Conservation (phyloP, 2,888 invertebrate genomes). For the Blastobasis adustella region DNA sequence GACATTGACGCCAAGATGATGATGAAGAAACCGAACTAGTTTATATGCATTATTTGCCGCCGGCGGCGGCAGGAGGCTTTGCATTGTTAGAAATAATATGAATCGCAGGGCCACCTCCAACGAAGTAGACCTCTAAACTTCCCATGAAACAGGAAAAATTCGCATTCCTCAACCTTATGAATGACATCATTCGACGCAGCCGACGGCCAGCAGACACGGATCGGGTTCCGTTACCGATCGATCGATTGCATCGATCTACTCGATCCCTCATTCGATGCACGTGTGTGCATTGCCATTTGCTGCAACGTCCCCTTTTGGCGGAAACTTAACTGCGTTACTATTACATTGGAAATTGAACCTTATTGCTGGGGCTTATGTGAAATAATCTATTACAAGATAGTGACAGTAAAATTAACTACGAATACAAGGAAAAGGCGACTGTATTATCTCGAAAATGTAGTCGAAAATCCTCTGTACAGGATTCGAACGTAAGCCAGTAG, state of each 20-base stretch:
- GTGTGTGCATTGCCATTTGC: constrained; percentile 41
- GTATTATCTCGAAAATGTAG: background rate
- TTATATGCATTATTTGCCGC: too few species aligned
- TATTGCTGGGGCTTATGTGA: background rate
- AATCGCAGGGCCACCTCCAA: too few species aligned
- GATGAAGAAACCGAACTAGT: too few species aligned
- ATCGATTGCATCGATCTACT: constrained; percentile 33
- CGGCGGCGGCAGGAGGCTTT: too few species aligned
- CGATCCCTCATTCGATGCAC: constrained; percentile 44
- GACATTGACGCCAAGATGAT: too few species aligned
- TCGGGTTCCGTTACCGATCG: constrained; percentile 47
- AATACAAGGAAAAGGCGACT: too few species aligned
- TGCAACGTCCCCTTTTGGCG: constrained; percentile 17
- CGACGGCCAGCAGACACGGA: constrained; percentile 24
- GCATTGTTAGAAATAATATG: too few species aligned
- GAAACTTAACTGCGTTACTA: constrained; percentile 9
- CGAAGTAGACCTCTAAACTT: too few species aligned
- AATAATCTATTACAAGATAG: too few species aligned
- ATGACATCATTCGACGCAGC: background rate
- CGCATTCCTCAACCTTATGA: background rate
- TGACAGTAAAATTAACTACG: too few species aligned
- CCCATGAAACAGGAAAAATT: too few species aligned
- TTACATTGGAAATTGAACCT: constrained; percentile 1
- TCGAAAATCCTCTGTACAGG: constrained; percentile 13
- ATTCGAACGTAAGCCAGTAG: constrained; percentile 1